phyloP scores from a whole-genome alignment of 2,113 vertebrate species.

The Actinemys pallida region DNA sequence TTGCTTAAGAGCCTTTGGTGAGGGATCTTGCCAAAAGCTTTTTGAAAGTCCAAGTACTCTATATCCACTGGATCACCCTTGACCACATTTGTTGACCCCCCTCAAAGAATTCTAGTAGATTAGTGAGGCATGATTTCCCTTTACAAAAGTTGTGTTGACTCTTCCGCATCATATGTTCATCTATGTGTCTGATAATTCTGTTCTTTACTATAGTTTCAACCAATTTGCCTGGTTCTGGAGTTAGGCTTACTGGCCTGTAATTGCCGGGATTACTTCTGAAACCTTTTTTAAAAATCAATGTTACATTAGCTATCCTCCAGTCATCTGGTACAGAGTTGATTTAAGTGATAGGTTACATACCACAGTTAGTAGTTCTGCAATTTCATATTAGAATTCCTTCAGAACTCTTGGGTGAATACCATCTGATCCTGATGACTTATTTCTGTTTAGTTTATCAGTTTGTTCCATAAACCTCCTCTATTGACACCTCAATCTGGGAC shows the following conservation, averaged over 20 bases:
- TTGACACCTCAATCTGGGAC: too few relatives aligned
- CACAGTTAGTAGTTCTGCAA: background rate
- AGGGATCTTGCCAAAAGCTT: too few relatives aligned
- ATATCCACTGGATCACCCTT: too few relatives aligned
- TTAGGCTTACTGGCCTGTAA: background rate
- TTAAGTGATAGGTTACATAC: background rate
- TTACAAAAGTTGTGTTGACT: background rate
- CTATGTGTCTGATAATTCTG: background rate
- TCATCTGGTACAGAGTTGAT: background rate
- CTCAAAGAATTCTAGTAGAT: background rate
- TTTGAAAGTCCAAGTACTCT: too few relatives aligned
- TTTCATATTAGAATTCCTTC: background rate
- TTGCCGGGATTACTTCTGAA: background rate
- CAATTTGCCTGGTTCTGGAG: background rate
- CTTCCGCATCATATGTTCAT: background rate
- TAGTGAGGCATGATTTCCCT: background rate
- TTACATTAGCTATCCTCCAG: background rate
- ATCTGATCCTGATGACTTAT: background rate
- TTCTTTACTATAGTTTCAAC: background rate
- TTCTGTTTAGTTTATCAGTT: background rate
- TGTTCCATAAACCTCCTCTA: background rate
- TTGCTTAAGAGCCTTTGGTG: background rate
- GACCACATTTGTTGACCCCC: too few relatives aligned
- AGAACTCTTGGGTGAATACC: background rate
- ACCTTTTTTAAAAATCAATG: background rate